These are phyloP conservation scores for Calephelis nemesis DNA, from an alignment of 1,140 invertebrate species.

Conservation along the genomic window DNA sequence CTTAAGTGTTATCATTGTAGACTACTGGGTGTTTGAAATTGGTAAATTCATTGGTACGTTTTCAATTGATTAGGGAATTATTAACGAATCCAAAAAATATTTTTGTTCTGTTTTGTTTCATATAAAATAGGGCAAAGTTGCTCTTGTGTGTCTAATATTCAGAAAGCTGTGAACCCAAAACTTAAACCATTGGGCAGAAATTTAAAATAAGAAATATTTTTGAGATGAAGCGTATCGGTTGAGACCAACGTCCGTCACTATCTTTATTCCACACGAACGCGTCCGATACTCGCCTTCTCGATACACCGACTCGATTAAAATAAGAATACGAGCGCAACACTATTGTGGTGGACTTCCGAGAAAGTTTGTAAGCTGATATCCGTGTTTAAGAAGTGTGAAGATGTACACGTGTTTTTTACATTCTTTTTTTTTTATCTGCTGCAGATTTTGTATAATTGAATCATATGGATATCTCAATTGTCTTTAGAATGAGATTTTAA, in stretches of 20 bases:
- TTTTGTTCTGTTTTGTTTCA: no score
- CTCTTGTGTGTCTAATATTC: background rate
- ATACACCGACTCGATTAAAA: slow-evolving; percentile 69
- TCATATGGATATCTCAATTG: background rate
- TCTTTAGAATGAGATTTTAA: no score
- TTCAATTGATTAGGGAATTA: no score
- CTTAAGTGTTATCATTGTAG: no score
- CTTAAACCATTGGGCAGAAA: slow-evolving; percentile 37
- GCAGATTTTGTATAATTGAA: slow-evolving; percentile 13
- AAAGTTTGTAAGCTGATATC: slow-evolving; percentile 45
- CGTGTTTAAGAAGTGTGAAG: slow-evolving; percentile 35
- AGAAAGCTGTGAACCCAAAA: background rate
- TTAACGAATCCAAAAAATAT: no score
- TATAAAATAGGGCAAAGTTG: no score
- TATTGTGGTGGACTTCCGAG: slow-evolving; percentile 54
- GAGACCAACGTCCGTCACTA: slow-evolving; percentile 66
- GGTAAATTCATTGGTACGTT: no score
- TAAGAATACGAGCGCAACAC: slow-evolving; percentile 68
- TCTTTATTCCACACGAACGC: slow-evolving; percentile 71
- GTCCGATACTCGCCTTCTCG: slow-evolving; percentile 55
- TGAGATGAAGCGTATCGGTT: slow-evolving; percentile 46
- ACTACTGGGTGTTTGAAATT: no score
- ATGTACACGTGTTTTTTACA: slow-evolving; percentile 35
- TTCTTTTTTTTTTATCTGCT: slow-evolving; percentile 15
- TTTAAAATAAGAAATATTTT: slow-evolving; percentile 68